Base-by-base conservation (phyloP, 2,888 invertebrate genomes). In the Linyphia triangularis region DNA sequence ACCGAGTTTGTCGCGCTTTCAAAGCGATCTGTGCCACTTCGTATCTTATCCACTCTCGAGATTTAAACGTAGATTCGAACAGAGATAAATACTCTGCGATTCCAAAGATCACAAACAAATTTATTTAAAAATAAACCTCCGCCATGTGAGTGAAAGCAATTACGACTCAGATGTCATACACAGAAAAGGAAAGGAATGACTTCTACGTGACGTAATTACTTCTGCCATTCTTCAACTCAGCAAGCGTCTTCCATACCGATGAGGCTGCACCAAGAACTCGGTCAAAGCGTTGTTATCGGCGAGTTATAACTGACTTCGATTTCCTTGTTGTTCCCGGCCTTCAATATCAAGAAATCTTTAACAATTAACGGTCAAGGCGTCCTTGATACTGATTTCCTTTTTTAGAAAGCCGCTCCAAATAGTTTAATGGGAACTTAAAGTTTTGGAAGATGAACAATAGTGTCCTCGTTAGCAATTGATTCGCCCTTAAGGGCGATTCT, bases 321-420 rank as follows among this genome's bases (percentile, higher is more conserved):
- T 79, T 79, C 79, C 65, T 67, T 51, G 67, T 79, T 67, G 40
- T 37, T 57, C 26, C 26, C 51, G 24, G 28, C 24, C 40, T 37
- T 5, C 51, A 19, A 26, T 26, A 33, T 67, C 28, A 61, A 24
- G 40, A 24, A 43, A 43, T 30, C 37, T 57, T 22, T 61, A 33
- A n/a, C 30, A 13, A 43, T 10, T 22, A 26, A 28, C 81, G 59
- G 69, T 81, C 69, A 69, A 59, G 59, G 5, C 69, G 81, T 81
- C 81, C 81, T 81, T 81, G 69, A 81, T 69, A 69, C 69, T 81
- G 33, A 57, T 81, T 67, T 81, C 81, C 26, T 57, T 67, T 81
- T 81, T 79, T 79, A 79, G 81, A 51, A 26, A 57, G 7, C 22
- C 19, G 57, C 57, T 37, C 65, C 65, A 67, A 13, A 79, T 65